These are phyloP conservation scores for Halcyon leucocephala DNA, from an alignment of 2,797 vertebrate genomes.

Conservation along the genomic window DNA sequence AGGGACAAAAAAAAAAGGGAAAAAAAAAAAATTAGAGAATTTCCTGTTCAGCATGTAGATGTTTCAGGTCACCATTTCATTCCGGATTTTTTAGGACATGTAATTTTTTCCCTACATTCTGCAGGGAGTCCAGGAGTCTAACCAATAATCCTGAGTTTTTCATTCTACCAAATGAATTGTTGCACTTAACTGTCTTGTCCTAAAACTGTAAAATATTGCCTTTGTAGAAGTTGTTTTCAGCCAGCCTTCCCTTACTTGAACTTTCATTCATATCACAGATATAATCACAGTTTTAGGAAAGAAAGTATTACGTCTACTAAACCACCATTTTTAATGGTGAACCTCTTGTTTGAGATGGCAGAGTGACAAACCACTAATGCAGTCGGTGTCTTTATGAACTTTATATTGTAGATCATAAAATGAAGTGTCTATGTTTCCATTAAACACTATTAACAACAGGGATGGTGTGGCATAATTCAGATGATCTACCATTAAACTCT, in stretches of 20 bases:
- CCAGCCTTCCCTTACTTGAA: background rate
- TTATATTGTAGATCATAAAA: background rate
- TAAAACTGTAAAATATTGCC: background rate
- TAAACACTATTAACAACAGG: constrained; percentile 24
- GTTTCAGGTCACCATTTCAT: background rate
- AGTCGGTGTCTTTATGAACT: background rate
- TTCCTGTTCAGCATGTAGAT: background rate
- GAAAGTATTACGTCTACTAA: constrained; percentile 1
- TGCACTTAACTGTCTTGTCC: background rate
- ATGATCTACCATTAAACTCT: constrained; percentile 24
- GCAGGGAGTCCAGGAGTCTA: background rate
- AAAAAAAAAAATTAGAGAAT: background rate
- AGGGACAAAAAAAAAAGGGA: too few relatives aligned
- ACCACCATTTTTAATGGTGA: background rate
- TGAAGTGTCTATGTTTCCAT: constrained; percentile 26
- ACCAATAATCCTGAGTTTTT: background rate
- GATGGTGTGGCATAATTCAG: constrained; percentile 26
- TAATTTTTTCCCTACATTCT: background rate
- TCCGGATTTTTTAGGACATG: too few relatives aligned
- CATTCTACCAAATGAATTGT: background rate
- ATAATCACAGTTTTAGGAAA: background rate
- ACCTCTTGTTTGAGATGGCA: background rate
- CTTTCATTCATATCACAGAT: background rate
- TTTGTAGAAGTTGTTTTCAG: background rate
- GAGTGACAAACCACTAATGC: background rate